phyloP scores from a whole-genome alignment of 2,113 vertebrate genomes.

The Erythrocercus mccallii region DNA sequence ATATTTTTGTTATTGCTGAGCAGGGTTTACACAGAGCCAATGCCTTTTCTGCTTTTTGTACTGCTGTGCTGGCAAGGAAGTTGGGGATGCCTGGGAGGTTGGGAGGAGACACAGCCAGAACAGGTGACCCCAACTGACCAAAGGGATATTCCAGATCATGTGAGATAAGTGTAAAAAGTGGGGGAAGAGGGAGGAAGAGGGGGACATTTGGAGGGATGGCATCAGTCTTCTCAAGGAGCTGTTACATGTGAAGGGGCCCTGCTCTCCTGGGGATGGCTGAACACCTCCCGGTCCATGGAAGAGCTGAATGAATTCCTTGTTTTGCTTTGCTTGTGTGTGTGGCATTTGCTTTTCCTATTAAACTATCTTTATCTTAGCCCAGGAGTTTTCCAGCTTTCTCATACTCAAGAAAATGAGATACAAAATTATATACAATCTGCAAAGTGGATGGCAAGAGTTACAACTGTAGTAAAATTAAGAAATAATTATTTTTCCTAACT shows the following conservation, averaged over 20 bases:
- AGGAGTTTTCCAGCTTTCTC: neutral
- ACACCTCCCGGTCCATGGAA: neutral
- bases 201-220: neutral
- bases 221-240: neutral
- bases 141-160: neutral
- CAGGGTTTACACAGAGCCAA: neutral
- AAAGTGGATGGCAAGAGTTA: neutral
- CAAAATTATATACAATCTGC: neutral
- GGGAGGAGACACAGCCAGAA: neutral
- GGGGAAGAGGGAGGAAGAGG: neutral
- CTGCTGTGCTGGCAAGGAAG: accelerated
- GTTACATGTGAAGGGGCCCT: accelerated
- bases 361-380: neutral
- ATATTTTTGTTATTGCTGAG: neutral
- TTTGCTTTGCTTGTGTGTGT: neutral
- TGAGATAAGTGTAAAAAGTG: neutral
- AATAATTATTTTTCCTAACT: neutral
- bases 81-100: accelerated
- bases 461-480: neutral
- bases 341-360: neutral
- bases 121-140: neutral
- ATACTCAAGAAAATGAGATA: neutral
- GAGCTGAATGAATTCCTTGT: neutral
- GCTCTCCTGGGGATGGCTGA: neutral
- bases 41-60: neutral